Conservation (phyloP, 2,797 vertebrate genomes). For the Melanogrammus aeglefinus region DNA sequence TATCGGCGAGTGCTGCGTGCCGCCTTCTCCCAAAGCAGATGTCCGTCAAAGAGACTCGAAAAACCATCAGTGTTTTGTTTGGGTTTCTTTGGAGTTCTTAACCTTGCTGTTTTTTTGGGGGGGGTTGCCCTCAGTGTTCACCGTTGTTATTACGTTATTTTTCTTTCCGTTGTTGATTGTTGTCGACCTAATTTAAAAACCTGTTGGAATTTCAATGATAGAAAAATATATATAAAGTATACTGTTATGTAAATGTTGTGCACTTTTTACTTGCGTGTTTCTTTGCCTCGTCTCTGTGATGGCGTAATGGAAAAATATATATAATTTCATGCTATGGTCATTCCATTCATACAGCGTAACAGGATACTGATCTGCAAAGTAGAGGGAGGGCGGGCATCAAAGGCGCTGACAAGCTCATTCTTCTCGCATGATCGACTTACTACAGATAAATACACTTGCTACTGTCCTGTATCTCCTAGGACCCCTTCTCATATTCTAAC, state of each 20-base stretch:
- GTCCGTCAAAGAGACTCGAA: conserved; percentile 49
- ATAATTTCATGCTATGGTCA: not conserved
- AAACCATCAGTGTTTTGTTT: conserved; percentile 18
- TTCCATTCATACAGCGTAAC: not conserved
- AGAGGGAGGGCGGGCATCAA: conserved; percentile 16
- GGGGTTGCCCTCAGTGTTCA: not conserved
- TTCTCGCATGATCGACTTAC: conserved; percentile 24
- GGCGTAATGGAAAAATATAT: not conserved
- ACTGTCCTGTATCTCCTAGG: conserved; percentile 46
- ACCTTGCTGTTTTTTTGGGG: not conserved
- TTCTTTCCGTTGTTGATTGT: conserved; percentile 16
- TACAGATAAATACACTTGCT: conserved; percentile 28
- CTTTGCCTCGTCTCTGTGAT: not conserved
- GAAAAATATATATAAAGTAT: conserved; percentile 30
- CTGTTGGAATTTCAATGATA: conserved; percentile 64
- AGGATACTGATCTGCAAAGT: not conserved
- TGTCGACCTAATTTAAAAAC: conserved; percentile 47
- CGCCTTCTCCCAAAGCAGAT: conserved; percentile 46
- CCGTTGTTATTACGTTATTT: conserved; percentile 32
- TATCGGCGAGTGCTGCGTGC: conserved; percentile 35
- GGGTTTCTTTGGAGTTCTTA: not conserved
- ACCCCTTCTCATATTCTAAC: conserved; percentile 58
- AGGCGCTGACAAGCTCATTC: conserved; percentile 28
- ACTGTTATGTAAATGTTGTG: not conserved
- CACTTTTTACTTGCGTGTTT: not conserved